Conservation (phyloP, 2,797 vertebrate genomes). For the Epinephelus awoara region DNA sequence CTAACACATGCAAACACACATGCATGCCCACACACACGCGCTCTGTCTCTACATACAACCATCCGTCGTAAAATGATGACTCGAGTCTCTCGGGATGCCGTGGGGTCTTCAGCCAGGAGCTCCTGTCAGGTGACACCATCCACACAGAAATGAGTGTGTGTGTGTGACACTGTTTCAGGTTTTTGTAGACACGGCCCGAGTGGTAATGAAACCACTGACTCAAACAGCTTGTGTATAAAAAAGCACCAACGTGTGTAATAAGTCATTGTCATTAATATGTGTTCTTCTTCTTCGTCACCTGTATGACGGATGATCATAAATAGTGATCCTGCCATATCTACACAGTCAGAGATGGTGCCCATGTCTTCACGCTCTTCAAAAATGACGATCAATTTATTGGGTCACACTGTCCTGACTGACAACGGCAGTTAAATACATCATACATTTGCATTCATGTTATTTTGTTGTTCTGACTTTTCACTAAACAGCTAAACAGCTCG, state of each 20-base stretch:
- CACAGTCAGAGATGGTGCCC: too few species aligned
- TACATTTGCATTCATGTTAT: neutral
- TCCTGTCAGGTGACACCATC: slow-evolving; percentile 91
- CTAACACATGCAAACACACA: slow-evolving; percentile 53
- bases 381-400: neutral
- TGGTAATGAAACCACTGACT: neutral
- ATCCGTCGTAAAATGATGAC: slow-evolving; percentile 96
- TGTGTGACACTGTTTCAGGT: slow-evolving; percentile 6
- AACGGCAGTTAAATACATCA: neutral
- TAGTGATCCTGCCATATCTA: too few species aligned
- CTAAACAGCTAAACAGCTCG: too few species aligned
- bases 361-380: neutral
- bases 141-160: slow-evolving; percentile 65
- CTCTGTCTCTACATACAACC: slow-evolving; percentile 95
- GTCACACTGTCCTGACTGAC: neutral
- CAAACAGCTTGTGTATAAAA: neutral
- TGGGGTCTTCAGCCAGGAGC: slow-evolving; percentile 92
- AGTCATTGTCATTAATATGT: too few species aligned
- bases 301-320: too few species aligned
- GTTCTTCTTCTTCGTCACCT: too few species aligned
- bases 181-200: neutral
- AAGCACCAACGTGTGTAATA: neutral
- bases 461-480: neutral
- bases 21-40: slow-evolving; percentile 46
- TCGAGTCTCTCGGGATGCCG: slow-evolving; percentile 93